Evolutionary conservation across 2,113 vertebrate species (phyloP), one percentile per base, ranked within the genome.

Genomic region (Bucco capensis): DNA sequence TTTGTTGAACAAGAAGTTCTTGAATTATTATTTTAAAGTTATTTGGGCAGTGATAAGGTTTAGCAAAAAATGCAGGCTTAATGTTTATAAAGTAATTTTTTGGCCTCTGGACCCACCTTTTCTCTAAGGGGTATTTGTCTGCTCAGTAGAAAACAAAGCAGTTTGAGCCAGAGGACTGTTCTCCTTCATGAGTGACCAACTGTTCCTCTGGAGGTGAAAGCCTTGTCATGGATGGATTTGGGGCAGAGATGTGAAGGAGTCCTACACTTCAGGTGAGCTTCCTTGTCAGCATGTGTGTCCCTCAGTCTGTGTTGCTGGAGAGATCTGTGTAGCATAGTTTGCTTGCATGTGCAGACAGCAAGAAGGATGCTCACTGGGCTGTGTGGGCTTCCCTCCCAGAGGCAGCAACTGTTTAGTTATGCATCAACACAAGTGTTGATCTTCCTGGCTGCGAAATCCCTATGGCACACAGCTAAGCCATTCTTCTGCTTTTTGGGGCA

Each of bases 241-340:
- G 33, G 62, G 21, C 35, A 51, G 53, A 44, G 23, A 14, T 0
- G 1, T 38, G 40, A 66, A 42, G 5, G 40, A 82, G 46, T 28
- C 28, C 28, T 57, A 1, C 24, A 33, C 64, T 51, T 58, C 22
- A 49, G 58, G 30, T 54, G 51, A 71, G 35, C n/a, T 56, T 71
- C 28, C 47, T 24, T 65, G 13, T 64, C 31, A 31, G 24, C 19
- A 10, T 0, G 0, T 3, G 4, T 25, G 69, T 57, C 50, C 23
- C 19, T 77, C 37, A 31, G 22, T 17, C 65, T 13, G 2, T 0
- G n/a, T 44, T 53, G 38, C 22, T 28, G 38, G 12, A 24, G 21
- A 2, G 0, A 35, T 38, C 18, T 17, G 5, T 1, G 25, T 35
- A 18, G 30, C 22, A 21, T 1, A 2, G 24, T 19, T 57, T n/a